Evolutionary conservation across 92 coral and sea anemone species (phyloP), one percentile per base, ranked within the genome.

Genomic region (Actinernus sp.): DNA sequence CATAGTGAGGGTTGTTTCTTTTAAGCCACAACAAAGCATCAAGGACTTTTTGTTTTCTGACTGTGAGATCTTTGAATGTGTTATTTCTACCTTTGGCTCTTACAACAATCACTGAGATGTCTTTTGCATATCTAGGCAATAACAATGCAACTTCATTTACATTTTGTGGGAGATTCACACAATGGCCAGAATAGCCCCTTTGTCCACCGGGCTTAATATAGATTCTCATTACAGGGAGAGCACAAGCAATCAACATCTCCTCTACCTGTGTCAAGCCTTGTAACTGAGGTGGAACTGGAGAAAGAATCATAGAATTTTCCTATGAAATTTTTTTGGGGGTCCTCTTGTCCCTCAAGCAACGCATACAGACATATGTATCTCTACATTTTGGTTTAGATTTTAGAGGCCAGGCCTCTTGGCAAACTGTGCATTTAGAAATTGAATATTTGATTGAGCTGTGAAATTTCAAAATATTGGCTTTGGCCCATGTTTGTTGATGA

Each of bases 401-500:
- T n/a, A n/a, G n/a, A n/a, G n/a, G n/a, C n/a, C n/a, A n/a, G n/a
- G n/a, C n/a, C n/a, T n/a, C n/a, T n/a, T n/a, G n/a, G n/a, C n/a
- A n/a, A n/a, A n/a, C n/a, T n/a, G n/a, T n/a, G n/a, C n/a, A n/a
- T n/a, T n/a, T n/a, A n/a, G n/a, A n/a, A n/a, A n/a, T n/a, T n/a
- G n/a, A n/a, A n/a, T n/a, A n/a, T n/a, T n/a, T n/a, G n/a, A n/a
- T n/a, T n/a, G n/a, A n/a, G n/a, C n/a, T n/a, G n/a, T n/a, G n/a
- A n/a, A n/a, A n/a, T n/a, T n/a, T n/a, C n/a, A n/a, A n/a, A n/a
- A n/a, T n/a, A n/a, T n/a, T n/a, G 39, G 55, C 13, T 71, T 76
- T 84, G 77, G 85, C 91, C 91, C 85, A 84, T 48, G 21, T 36
- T 70, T 84, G 85, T 39, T 87, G 61, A 53, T 81, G 84, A 18